Base-by-base conservation (phyloP, 2,888 invertebrate genomes). In the Hypsopygia costalis region DNA sequence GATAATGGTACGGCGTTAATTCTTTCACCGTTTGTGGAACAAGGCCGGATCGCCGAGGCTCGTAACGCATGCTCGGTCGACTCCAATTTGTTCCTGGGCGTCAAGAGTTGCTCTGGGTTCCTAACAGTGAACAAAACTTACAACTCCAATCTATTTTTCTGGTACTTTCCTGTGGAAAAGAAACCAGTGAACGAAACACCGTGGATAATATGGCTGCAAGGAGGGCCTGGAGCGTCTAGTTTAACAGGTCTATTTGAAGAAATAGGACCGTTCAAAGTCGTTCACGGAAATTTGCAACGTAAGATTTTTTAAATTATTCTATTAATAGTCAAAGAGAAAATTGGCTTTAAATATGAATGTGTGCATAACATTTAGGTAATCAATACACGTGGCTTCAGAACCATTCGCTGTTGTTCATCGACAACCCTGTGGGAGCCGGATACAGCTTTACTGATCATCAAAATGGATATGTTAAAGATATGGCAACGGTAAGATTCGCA, bases 191-290 rank as follows among this genome's bases (percentile, higher is more conserved):
- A 66, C 20, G 69, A 76, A 21, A 81, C 69, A n/a, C 97, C 97
- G 0, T 86, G 96, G 61, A 89, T 96, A 6, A 91, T 97, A 46
- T 97, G 97, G 97, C 82, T 97, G 8, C 94, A 97, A 90, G 97
- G 97, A 5, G 97, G 97, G 0, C 97, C 97, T 0, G 97, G 92
- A 0, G 93, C 91, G 0, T 94, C 94, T 0, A 93, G 94, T 39
- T 38, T 87, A 57, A 68, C 64, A 0, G 88, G 85, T 0, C 55
- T 88, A 3, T 87, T 88, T 34, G 77, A 83, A 11, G 86, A 87
- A 54, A 64, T 86, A n/a, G 87, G 87, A 3, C 87, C 87, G 0
- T 73, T 86, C 40, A 64, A 51, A 44, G 49, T 55, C 3, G 34
- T 41, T 28, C 8, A 36, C 4, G 58, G 55, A 3, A 54, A 40